Percentiles rank a stretch among this genome's conserved stretches.
These are phyloP conservation scores for Physocephala rufipes DNA, from an alignment of 2,888 invertebrate genomes.

Conservation along the genomic window DNA sequence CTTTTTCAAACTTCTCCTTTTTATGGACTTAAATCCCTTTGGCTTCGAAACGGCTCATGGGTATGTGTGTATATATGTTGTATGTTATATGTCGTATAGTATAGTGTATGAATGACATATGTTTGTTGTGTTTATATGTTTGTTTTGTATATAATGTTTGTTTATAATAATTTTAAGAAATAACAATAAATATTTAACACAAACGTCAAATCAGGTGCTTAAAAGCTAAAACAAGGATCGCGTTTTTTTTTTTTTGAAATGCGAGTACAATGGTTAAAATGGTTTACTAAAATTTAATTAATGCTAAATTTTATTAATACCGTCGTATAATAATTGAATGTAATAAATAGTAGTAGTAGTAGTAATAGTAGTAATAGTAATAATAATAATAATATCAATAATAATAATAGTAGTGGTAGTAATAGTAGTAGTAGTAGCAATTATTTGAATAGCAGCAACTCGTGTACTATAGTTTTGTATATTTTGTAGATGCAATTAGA, in stretches of 20 bases:
- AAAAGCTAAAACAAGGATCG: slow-evolving; percentile 31
- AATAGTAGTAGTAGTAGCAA: slow-evolving; percentile 28
- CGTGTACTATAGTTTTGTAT: slow-evolving; percentile 22
- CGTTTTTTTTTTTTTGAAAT: slow-evolving; percentile 16
- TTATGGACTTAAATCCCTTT: too few species aligned
- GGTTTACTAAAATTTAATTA: slow-evolving; percentile 12
- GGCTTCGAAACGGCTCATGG: too few species aligned
- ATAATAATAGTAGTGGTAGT: background rate
- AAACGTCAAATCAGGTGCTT: slow-evolving; percentile 26
- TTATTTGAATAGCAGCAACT: slow-evolving; percentile 26
- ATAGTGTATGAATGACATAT: background rate
- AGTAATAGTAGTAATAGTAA: too few species aligned
- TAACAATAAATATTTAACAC: slow-evolving; percentile 21
- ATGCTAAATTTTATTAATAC: background rate
- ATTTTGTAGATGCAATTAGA: slow-evolving; percentile 22
- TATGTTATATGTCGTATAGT: slow-evolving; percentile 5
- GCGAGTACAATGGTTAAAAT: slow-evolving; percentile 21
- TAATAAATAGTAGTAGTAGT: slow-evolving; percentile 8
- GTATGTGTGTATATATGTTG: background rate
- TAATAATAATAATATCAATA: too few species aligned
- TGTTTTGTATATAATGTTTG: slow-evolving; percentile 7
- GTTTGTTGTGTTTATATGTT: background rate
- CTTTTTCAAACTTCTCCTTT: too few species aligned
- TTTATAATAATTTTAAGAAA: background rate
- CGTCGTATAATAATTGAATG: background rate